Evolutionary conservation across 2,888 invertebrate genomes (phyloP).

Genomic region (Coecobrya sp.): DNA sequence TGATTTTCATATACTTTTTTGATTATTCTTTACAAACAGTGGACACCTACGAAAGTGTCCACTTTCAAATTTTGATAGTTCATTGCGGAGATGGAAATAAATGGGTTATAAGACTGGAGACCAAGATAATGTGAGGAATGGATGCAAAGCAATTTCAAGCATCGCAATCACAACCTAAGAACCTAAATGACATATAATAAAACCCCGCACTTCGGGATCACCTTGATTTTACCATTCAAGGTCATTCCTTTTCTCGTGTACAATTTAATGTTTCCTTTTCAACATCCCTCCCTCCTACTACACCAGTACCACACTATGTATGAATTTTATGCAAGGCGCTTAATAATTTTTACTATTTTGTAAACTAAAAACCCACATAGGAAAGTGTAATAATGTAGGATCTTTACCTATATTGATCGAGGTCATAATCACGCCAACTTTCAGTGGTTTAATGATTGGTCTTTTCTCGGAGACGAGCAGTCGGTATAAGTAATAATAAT

Average conservation of each 20-base stretch:
- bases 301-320: neutral
- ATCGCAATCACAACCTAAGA: neutral
- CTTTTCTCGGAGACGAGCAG: neutral
- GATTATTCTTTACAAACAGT: too few species aligned
- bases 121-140: neutral
- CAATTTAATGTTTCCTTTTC: constrained; percentile 7
- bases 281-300: neutral
- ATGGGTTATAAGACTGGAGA: neutral
- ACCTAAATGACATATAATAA: neutral
- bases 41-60: too few species aligned
- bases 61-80: too few species aligned
- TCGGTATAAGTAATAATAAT: too few species aligned
- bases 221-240: constrained; percentile 64
- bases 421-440: neutral
- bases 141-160: neutral
- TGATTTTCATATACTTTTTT: too few species aligned
- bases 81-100: neutral
- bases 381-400: neutral
- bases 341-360: neutral
- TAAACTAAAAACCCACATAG: constrained; percentile 17
- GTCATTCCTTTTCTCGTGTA: constrained; percentile 49
- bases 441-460: neutral
- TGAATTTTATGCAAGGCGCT: neutral
- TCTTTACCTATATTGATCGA: neutral
- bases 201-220: constrained; percentile 54